A percentile compares a stretch with the other conserved stretches of the same genome.
phyloP scores from a whole-genome alignment of 1,140 invertebrate genomes.

The Mylabris phalerata region DNA sequence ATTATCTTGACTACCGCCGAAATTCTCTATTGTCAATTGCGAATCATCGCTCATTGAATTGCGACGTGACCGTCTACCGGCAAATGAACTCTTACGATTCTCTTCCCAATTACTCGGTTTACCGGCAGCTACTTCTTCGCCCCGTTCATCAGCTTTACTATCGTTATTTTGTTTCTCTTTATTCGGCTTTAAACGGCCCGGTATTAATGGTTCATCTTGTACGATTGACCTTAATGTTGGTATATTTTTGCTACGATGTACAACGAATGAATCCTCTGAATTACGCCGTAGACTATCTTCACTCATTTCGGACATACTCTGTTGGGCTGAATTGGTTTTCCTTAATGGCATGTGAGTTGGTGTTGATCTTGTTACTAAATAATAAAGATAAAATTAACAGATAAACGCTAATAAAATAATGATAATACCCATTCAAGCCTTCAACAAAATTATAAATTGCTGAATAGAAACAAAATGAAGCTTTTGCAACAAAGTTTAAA shows the following conservation, averaged over 20 bases:
- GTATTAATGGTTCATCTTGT: constrained; percentile 46
- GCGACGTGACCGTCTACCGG: constrained; percentile 71
- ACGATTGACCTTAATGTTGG: constrained; percentile 66
- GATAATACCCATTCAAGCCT: too few relatives aligned
- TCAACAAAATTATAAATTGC: neutral
- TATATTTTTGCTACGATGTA: constrained; percentile 68
- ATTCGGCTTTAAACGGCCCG: constrained; percentile 47
- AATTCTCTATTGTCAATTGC: constrained; percentile 84
- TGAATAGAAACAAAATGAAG: neutral
- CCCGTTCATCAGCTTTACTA: constrained; percentile 57
- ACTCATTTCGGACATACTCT: constrained; percentile 39
- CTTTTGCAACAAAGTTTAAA: neutral
- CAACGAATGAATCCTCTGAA: constrained; percentile 66
- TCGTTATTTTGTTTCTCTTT: constrained; percentile 58
- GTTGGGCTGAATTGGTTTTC: constrained; percentile 39
- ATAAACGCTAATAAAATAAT: neutral
- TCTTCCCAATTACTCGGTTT: constrained; percentile 80
- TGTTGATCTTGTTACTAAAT: constrained; percentile 46
- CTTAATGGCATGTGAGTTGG: constrained; percentile 40
- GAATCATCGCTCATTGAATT: constrained; percentile 83
- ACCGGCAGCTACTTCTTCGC: constrained; percentile 59
- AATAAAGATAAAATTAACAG: neutral
- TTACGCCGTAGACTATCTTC: constrained; percentile 40
- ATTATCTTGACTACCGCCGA: constrained; percentile 79
- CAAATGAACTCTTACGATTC: constrained; percentile 61